phyloP scores from a whole-genome alignment of 2,113 vertebrate species.

The Xenopus tropicalis region UCB_Xtro_10.0 CM004447.2:45436501-45437000 shows the following conservation, averaged over 20 bases:
- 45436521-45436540: too few species aligned
- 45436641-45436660: constrained; percentile 6
- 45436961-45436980: not conserved
- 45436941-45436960: not conserved
- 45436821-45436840: not conserved
- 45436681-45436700: constrained; percentile 34
- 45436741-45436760: constrained; percentile 6
- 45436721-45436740: constrained; percentile 26
- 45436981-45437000: too few species aligned
- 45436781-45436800: not conserved
- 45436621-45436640: not conserved
- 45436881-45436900: not conserved
- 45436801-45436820: not conserved
- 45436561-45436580: too few species aligned
- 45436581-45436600: too few species aligned
- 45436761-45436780: not conserved
- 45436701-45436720: constrained; percentile 19
- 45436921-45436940: not conserved
- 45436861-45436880: not conserved
- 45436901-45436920: not conserved
- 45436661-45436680: not conserved
- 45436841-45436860: not conserved
- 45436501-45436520: too few species aligned
- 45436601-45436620: not conserved
- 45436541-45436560: too few species aligned